Percentiles rank a stretch among this genome's conserved stretches.
These are phyloP conservation scores for Actenoides lindsayi DNA, from an alignment of 2,113 vertebrate species.

Conservation along the genomic window DNA sequence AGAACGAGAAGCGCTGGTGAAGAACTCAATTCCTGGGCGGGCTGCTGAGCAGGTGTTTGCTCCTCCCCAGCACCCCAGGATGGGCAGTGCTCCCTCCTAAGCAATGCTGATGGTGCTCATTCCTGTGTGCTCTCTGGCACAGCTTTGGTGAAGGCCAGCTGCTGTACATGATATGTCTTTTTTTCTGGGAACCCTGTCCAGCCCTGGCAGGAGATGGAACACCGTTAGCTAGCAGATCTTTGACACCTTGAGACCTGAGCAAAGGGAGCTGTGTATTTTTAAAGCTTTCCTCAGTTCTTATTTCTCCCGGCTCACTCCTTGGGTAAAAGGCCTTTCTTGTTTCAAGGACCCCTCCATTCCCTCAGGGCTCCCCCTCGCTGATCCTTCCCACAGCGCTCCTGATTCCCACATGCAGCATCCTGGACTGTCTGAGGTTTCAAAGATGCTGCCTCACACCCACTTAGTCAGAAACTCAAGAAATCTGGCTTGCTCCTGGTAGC, in stretches of 20 bases:
- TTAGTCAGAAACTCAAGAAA: background rate
- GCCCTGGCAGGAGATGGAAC: background rate
- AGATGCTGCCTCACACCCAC: background rate
- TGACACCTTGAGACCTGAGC: background rate
- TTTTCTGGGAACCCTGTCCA: constrained; percentile 13
- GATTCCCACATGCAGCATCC: background rate
- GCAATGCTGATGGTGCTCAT: constrained; percentile 53
- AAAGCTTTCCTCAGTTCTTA: background rate
- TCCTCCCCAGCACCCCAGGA: fast-evolving
- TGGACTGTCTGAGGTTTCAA: background rate
- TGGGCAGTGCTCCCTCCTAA: background rate
- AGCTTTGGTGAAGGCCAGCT: constrained; percentile 22
- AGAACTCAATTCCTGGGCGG: background rate
- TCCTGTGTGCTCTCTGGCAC: background rate
- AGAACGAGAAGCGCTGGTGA: fast-evolving
- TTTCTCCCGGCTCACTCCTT: background rate
- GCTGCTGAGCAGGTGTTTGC: fast-evolving
- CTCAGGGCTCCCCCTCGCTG: fast-evolving
- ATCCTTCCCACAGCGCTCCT: fast-evolving
- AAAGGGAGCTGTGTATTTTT: background rate
- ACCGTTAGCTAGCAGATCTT: background rate
- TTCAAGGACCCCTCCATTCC: background rate
- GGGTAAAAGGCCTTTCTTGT: background rate
- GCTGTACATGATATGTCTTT: constrained; percentile 1
- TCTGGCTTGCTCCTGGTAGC: background rate